A percentile compares a stretch with the other conserved stretches of the same genome.
phyloP scores from a whole-genome alignment of 2,113 vertebrate species.

The Ancistrus triradiatus region DNA sequence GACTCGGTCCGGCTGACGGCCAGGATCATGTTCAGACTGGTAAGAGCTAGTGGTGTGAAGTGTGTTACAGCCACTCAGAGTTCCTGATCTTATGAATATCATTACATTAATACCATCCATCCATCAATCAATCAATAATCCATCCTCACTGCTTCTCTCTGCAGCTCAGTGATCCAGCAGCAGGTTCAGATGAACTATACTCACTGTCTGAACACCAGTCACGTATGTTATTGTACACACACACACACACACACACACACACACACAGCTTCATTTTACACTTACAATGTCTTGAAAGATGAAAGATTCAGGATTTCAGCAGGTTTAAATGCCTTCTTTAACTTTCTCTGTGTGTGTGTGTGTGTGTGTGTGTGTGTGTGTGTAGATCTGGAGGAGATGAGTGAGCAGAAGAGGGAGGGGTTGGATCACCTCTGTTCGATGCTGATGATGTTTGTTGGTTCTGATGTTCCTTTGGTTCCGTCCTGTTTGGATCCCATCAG shows the following conservation, averaged over 20 bases:
- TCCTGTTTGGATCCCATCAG: conserved; percentile 76
- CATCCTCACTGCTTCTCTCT: conserved; percentile 23
- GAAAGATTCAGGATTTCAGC: too few species aligned
- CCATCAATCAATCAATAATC: too few species aligned
- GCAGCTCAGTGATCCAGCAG: conserved; percentile 72
- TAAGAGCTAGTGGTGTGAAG: too few species aligned
- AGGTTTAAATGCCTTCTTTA: too few species aligned
- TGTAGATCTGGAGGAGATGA: conserved; percentile 76
- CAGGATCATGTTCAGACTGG: conserved; percentile 82
- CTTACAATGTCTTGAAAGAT: too few species aligned
- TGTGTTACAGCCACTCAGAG: too few species aligned
- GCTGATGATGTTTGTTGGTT: conserved; percentile 78
- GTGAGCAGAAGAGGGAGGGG: conserved; percentile 84
- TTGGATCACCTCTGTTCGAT: conserved; percentile 77
- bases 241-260: background rate
- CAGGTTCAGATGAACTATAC: conserved; percentile 74
- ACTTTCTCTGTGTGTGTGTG: background rate
- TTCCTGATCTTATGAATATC: too few species aligned
- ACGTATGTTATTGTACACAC: conserved; percentile 87
- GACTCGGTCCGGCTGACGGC: conserved; percentile 88
- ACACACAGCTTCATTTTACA: too few species aligned
- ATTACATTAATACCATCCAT: too few species aligned
- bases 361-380: conserved; percentile 42
- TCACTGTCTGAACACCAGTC: conserved; percentile 83
- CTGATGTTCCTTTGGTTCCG: conserved; percentile 66